Percentiles rank a stretch among this genome's conserved stretches.
phyloP scores from a whole-genome alignment of 2,113 vertebrate genomes.

The Hepsetus odoe region DNA sequence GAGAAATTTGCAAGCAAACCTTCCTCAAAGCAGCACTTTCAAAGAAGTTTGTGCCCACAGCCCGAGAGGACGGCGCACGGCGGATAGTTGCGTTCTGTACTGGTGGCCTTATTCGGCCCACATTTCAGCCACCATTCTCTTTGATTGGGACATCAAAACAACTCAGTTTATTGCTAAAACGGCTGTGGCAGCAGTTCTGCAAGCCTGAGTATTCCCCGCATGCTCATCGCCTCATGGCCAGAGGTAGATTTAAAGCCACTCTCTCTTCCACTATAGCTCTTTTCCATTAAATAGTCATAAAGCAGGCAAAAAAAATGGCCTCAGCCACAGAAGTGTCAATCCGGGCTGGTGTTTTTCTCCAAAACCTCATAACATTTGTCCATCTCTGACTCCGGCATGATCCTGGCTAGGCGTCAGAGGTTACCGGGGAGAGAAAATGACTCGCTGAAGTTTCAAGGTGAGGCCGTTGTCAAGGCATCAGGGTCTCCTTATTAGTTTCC shows the following conservation, averaged over 20 bases:
- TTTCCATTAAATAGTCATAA: constrained; percentile 25
- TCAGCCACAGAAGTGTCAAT: constrained; percentile 42
- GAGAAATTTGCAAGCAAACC: constrained; percentile 63
- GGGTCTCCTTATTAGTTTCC: constrained; percentile 76
- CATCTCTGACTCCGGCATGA: constrained; percentile 45
- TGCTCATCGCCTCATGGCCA: constrained; percentile 2
- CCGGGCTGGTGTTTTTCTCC: constrained; percentile 38
- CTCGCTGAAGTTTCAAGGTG: constrained; percentile 75
- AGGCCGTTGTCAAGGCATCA: constrained; percentile 74
- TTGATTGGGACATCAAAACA: constrained; percentile 37
- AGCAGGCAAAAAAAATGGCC: constrained; percentile 25
- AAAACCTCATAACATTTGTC: constrained; percentile 54
- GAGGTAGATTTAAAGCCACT: constrained; percentile 37
- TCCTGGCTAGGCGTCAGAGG: constrained; percentile 52
- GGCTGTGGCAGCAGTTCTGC: constrained; percentile 13
- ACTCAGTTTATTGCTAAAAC: constrained; percentile 1
- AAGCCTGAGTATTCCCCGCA: constrained; percentile 2
- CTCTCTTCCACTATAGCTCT: background rate
- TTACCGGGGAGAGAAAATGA: constrained; percentile 57
- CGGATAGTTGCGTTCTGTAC: constrained; percentile 13
- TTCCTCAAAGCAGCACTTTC: constrained; percentile 63
- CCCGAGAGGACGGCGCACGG: constrained; percentile 9
- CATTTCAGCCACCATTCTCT: constrained; percentile 15
- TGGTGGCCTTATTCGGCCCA: constrained; percentile 14
- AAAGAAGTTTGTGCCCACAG: constrained; percentile 46